Conservation (phyloP, 30 jellyfish, hydroid and myxozoan genomes). For the Sanderia malayensis region DNA sequence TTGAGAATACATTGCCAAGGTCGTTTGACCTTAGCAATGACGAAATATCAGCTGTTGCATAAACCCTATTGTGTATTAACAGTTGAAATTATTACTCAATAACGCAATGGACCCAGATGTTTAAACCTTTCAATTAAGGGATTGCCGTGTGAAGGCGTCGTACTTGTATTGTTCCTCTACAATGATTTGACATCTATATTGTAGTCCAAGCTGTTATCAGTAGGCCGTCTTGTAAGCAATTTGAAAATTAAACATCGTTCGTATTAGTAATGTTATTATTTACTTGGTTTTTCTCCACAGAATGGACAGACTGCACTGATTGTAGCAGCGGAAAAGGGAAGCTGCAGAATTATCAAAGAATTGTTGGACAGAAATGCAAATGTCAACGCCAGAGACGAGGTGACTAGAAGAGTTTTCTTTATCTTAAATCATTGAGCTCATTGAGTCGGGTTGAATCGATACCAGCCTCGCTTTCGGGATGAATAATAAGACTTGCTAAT, state of each 20-base stretch:
- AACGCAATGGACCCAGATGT: not conserved
- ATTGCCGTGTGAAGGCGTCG: no score
- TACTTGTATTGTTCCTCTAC: no score
- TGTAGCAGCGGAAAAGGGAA: conserved; percentile 89
- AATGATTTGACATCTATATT: no score
- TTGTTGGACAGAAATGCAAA: conserved; percentile 73
- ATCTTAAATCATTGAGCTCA: no score
- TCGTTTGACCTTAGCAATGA: not conserved
- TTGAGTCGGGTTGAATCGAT: no score
- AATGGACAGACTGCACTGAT: conserved; percentile 89
- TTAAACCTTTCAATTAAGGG: not conserved
- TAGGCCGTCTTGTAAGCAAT: no score
- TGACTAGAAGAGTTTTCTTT: no score
- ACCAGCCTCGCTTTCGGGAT: no score
- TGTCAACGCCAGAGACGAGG: conserved; percentile 88
- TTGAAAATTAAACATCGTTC: no score
- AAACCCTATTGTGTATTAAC: not conserved
- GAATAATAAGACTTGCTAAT: no score
- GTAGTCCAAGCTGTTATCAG: no score
- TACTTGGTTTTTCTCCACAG: conserved; percentile 18
- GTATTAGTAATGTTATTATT: no score
- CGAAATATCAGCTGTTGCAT: not conserved
- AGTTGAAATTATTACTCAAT: not conserved
- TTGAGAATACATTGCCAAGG: not conserved
- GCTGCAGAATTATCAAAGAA: conserved; percentile 70